These are phyloP conservation scores for Cantharis rustica DNA, from an alignment of 2,888 invertebrate species.

Conservation along the genomic window DNA sequence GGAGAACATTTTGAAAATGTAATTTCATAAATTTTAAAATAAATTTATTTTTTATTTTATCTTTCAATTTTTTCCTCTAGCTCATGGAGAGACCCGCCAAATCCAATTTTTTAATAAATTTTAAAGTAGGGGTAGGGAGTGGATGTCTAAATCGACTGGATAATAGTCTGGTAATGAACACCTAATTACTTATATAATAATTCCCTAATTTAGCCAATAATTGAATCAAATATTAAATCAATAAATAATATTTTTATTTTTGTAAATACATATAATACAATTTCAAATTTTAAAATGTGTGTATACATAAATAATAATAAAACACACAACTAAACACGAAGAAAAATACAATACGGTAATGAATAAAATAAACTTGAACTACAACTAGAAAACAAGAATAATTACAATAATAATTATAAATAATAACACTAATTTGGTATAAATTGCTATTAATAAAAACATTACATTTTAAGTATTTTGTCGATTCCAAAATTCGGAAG, in stretches of 20 bases:
- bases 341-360: slow-evolving; percentile 8
- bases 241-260: slow-evolving; percentile 16
- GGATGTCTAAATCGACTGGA: no score
- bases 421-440: slow-evolving; percentile 32
- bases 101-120: no score
- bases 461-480: slow-evolving; percentile 34
- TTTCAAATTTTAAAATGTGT: slow-evolving; percentile 1
- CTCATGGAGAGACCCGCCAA: no score
- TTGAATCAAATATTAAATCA: neutral
- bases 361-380: slow-evolving; percentile 36
- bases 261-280: slow-evolving; percentile 2
- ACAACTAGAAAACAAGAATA: slow-evolving; percentile 36
- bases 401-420: slow-evolving; percentile 15
- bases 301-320: neutral
- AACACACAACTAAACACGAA: slow-evolving; percentile 9
- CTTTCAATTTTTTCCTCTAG: no score
- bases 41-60: no score
- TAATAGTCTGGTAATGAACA: no score
- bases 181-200: no score
- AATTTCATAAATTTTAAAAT: no score
- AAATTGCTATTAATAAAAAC: slow-evolving; percentile 10
- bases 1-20: no score
- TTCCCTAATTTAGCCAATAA: neutral
- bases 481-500: slow-evolving; percentile 54
- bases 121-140: no score